Base-by-base conservation (phyloP, 2,113 vertebrate genomes). In the Platichthys flesus region DNA sequence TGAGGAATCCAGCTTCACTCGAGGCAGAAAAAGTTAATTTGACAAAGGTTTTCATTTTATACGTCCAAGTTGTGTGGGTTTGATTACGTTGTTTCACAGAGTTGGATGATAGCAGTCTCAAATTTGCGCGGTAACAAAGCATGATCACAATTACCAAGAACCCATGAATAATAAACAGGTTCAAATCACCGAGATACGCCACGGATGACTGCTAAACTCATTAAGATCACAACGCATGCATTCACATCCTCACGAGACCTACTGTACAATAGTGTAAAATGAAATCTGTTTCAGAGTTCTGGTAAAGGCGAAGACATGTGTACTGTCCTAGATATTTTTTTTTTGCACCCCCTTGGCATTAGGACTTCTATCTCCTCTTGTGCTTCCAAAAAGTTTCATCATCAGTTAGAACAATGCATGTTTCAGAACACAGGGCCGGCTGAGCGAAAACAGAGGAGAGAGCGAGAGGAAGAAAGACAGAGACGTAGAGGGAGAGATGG, bases 101-200 rank as follows among this genome's bases (percentile, higher is more conserved):
- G 40, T 74, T 56, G 64, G 71, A 20, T 61, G 71, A 81, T 37
- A 28, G 71, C 21, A 15, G 60, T 64, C 45, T 87, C 61, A 62
- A 26, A 72, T 71, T 67, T 74, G 60, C 54, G 57, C 65, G 16
- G 79, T 75, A 88, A 86, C 71, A 88, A 86, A 82, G 83, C 85
- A 66, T 65, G 74, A 85, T 87, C 78, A 67, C 79, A 89, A 87
- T 83, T 78, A 88, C 64, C 21, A 52, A 70, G 63, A 83, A 76
- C 55, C 89, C 79, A 92, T 94, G 91, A 91, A 93, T 93, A 92
- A 84, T 90, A 87, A 89, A 85, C 76, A 90, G 86, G 78, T 87
- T 78, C n/a, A 55, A 79, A 84, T 51, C 75, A 75, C 63, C 26
- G 64, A 83, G 54, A 70, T 70, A 62, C 52, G 81, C 80, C 82